Base-by-base conservation (phyloP, 2,888 invertebrate species). In the Spodoptera littoralis region DNA sequence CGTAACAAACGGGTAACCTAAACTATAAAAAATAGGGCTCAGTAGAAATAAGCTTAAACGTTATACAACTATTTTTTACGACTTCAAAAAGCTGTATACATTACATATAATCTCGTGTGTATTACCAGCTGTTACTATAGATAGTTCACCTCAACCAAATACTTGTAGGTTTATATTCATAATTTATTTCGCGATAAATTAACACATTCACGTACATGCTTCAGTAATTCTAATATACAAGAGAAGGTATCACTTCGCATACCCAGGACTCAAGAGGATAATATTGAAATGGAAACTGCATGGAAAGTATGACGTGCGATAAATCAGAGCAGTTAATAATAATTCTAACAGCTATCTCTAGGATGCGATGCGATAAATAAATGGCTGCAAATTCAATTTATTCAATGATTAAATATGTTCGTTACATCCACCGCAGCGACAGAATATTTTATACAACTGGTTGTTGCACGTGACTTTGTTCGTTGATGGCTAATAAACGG, bases 261-360 rank as follows among this genome's bases (percentile, higher is more conserved):
- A 4, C n/a, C 11, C 4, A n/a, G 73, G 44, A 70, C 60, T 41
- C 56, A 4, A 61, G 54, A 55, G 48, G 47, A 11, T 45, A 46
- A 71, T 62, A 18, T 18, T 18, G 45, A 49, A 49, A 44, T 60
- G 24, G 51, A 47, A 57, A 36, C 24, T 11, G 12, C 43, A 6
- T 41, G 9, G 47, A 12, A 43, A 42, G 18, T 48, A 36, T 27
- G 48, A 42, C 55, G 42, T 46, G 24, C 45, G 43, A 58, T 69
- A 69, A 63, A 69, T 59, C 46, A 30, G 12, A 9, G 62, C 48
- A 49, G 43, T 60, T 11, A 46, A 55, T 70, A 73, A 41, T n/a
- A 49, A 56, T 52, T 13, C 11, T 9, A 12, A 46, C 36, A 13
- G 41, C 51, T 46, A 68, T 55, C 51, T 46, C 13, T 24, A 24